Conservation (phyloP, 2,113 vertebrate species). For the Leptocoma aspasia region DNA sequence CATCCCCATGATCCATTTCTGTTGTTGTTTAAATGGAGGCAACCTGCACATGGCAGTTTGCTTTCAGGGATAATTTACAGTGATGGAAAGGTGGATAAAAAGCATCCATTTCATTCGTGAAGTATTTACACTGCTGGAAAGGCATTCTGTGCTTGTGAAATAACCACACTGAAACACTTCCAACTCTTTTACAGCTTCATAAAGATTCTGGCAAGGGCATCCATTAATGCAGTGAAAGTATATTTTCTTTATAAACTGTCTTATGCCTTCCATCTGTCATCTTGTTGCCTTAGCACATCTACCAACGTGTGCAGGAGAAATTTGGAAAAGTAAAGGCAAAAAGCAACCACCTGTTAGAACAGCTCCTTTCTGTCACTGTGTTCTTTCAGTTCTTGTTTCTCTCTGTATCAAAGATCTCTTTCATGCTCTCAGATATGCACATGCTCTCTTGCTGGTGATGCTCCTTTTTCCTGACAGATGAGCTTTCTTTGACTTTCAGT, state of each 20-base stretch:
- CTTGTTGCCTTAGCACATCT: conserved; percentile 27
- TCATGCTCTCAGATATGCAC: neutral
- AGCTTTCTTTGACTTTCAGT: neutral
- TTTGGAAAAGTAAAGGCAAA: neutral
- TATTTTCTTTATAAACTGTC: conserved; percentile 67
- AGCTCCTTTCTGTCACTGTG: neutral
- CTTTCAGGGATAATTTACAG: conserved; percentile 66
- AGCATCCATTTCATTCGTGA: conserved; percentile 61
- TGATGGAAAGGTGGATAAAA: conserved; percentile 65
- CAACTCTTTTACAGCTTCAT: conserved; percentile 66
- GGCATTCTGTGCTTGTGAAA: conserved; percentile 24
- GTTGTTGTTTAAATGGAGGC: conserved; percentile 56
- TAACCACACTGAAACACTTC: conserved; percentile 60
- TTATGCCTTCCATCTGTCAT: conserved; percentile 51
- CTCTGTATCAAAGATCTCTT: neutral
- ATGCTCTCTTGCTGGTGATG: neutral
- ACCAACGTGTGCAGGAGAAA: neutral
- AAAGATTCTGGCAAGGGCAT: conserved; percentile 63
- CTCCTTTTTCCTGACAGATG: neutral
- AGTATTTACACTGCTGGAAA: conserved; percentile 63
- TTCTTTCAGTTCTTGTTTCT: neutral
- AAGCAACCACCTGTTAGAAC: neutral
- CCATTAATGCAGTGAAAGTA: conserved; percentile 63
- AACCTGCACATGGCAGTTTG: conserved; percentile 50
- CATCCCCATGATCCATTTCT: conserved; percentile 58